Evolutionary conservation across 2,797 vertebrate genomes (phyloP).

Genomic region (Amblyopsis hoosieri): DNA sequence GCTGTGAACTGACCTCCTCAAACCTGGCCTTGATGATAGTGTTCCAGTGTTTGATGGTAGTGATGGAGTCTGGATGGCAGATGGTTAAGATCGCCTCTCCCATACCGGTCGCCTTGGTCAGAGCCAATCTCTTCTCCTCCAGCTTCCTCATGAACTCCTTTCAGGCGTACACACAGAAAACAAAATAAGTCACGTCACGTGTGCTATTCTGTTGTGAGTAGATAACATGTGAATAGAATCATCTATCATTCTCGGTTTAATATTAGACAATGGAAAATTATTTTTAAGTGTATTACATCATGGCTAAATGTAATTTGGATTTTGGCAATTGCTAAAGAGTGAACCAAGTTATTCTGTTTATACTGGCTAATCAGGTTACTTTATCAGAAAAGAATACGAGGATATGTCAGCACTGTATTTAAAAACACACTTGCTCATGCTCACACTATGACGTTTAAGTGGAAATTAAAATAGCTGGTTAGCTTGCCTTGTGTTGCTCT

Average conservation of each 20-base stretch:
- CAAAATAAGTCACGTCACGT: conserved; percentile 48
- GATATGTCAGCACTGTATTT: conserved; percentile 7
- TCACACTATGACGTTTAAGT: conserved; percentile 3
- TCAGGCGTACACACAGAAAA: conserved; percentile 27
- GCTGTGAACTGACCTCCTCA: conserved; percentile 89
- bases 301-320: conserved; percentile 28
- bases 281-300: conserved; percentile 60
- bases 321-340: conserved; percentile 41
- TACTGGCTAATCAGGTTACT: conserved; percentile 20
- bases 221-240: conserved; percentile 8
- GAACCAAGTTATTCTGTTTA: conserved; percentile 19
- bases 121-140: conserved; percentile 90
- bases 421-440: conserved; percentile 15
- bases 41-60: conserved; percentile 99
- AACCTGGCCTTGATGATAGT: conserved; percentile 98
- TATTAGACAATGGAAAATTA: conserved; percentile 13
- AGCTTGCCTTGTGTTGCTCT: conserved; percentile 90
- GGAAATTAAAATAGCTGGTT: background rate
- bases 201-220: conserved; percentile 33
- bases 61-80: conserved; percentile 98
- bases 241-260: conserved; percentile 20
- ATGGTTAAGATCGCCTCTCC: conserved; percentile 91
- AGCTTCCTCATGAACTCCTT: conserved; percentile 97
- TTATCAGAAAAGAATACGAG: conserved; percentile 44
- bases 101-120: conserved; percentile 90